Base-by-base conservation (phyloP, 1,140 invertebrate genomes). In the Ceratosolen fusciceps region DNA sequence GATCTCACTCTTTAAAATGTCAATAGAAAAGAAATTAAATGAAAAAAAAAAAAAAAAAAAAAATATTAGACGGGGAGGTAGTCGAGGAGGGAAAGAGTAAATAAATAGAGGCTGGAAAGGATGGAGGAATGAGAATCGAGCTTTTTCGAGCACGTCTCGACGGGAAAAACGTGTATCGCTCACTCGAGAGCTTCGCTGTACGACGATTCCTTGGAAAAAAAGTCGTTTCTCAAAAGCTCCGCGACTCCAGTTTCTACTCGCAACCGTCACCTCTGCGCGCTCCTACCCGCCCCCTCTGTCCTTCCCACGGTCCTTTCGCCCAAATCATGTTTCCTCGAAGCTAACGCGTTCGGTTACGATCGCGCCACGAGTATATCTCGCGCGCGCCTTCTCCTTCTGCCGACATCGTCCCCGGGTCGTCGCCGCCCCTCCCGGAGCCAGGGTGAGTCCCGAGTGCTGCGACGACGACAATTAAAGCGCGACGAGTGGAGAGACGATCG, bases 61-160 rank as follows among this genome's bases (percentile, higher is more conserved):
- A n/a, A n/a, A n/a, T n/a, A n/a, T n/a, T n/a, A n/a, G n/a, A n/a
- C n/a, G n/a, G n/a, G n/a, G n/a, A n/a, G n/a, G n/a, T n/a, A n/a
- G n/a, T n/a, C n/a, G n/a, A n/a, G n/a, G n/a, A n/a, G n/a, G n/a
- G n/a, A n/a, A n/a, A n/a, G n/a, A n/a, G n/a, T n/a, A n/a, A n/a
- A n/a, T n/a, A n/a, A n/a, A n/a, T n/a, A n/a, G n/a, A n/a, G n/a
- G n/a, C n/a, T n/a, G n/a, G n/a, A n/a, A n/a, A n/a, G n/a, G 26
- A 47, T 47, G 43, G 43, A 47, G 43, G 43, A 67, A 79, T 79
- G 74, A 79, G 58, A 73, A 67, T 73, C 39, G 67, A 34, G 14
- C 67, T 65, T 39, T n/a, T n/a, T 24, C 49, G 34, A 43, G 43
- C 43, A 5, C 31, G 24, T 31, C 34, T 71, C 67, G 47, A 21